These are phyloP conservation scores for Condylostylus longicornis DNA, from an alignment of 1,140 invertebrate genomes.

Conservation along the genomic window DNA sequence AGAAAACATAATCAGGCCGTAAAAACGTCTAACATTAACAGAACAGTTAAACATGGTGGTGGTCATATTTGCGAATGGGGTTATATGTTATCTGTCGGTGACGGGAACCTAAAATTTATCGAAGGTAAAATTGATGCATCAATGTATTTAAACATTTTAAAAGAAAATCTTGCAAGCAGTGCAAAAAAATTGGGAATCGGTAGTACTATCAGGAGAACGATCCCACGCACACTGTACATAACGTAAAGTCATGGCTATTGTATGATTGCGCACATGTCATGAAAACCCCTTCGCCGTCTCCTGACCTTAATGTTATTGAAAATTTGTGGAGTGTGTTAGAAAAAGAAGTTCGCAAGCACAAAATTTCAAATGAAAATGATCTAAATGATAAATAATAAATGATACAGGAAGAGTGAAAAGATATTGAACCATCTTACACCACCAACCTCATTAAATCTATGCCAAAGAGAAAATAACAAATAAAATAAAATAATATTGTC, in stretches of 20 bases:
- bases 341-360: not conserved
- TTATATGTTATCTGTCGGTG: slow-evolving; percentile 14
- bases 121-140: slow-evolving; percentile 11
- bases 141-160: slow-evolving; percentile 11
- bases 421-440: no score
- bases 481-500: no score
- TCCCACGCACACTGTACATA: slow-evolving; percentile 17
- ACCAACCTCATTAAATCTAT: no score
- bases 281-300: slow-evolving; percentile 16
- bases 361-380: not conserved
- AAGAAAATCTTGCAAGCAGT: slow-evolving; percentile 10
- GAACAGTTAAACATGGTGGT: slow-evolving; percentile 29
- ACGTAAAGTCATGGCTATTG: slow-evolving; percentile 15
- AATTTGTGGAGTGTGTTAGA: slow-evolving; percentile 15
- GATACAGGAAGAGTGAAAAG: no score
- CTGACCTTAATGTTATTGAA: slow-evolving; percentile 13
- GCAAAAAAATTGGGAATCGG: slow-evolving; percentile 10
- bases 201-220: slow-evolving; percentile 7
- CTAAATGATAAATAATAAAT: no score
- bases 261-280: slow-evolving; percentile 9
- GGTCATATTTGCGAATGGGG: slow-evolving; percentile 27
- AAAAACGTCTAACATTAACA: no score
- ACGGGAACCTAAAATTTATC: slow-evolving; percentile 15
- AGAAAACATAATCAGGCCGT: no score
- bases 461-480: no score